Base-by-base conservation (phyloP, 2,888 invertebrate species). In the Apotomis turbidana region DNA sequence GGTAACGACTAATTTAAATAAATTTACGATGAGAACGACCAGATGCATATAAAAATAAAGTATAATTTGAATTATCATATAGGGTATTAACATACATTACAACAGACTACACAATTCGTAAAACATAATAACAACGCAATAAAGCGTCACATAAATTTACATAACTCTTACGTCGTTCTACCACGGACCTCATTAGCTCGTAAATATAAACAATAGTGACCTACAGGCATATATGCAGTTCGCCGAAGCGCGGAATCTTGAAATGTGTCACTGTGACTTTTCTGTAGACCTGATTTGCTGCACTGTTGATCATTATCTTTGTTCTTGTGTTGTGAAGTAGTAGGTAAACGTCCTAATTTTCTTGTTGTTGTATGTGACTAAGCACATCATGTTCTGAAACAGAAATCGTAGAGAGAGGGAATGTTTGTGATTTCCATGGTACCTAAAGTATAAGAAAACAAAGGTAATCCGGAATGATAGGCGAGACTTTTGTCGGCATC, bases 191-290 rank as follows among this genome's bases (percentile, higher is more conserved):
- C 63, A 57, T 55, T 73, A 54, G 57, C 52, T 69, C 52, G 58
- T 63, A 68, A 80, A 81, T 79, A 81, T 52, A 64, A 82, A 83
- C 80, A 82, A 76, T 71, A 74, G 71, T 80, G 81, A 78, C 83
- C 83, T 77, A 75, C 72, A 54, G 57, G 59, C 62, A 63, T 64
- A 73, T 51, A 79, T 84, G 80, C 81, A 80, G 64, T 83, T 82
- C 82, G 76, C 67, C 73, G 80, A 81, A 80, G 15, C 41, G 44
- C 62, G 46, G 10, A 13, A 62, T 71, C 55, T 49, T 15, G 58
- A 71, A 62, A 72, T 58, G 62, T 68, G 71, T 55, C 67, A 67
- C 38, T 46, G 71, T 66, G 44, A 61, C 61, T 71, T 71, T 68
- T 62, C 68, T 68, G 62, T 15, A 68, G 44, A 57, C 55, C 27